Evolutionary conservation across 2,888 invertebrate species (phyloP), one percentile per base, ranked within the genome.

Genomic region (Lucinisca nassula): DNA sequence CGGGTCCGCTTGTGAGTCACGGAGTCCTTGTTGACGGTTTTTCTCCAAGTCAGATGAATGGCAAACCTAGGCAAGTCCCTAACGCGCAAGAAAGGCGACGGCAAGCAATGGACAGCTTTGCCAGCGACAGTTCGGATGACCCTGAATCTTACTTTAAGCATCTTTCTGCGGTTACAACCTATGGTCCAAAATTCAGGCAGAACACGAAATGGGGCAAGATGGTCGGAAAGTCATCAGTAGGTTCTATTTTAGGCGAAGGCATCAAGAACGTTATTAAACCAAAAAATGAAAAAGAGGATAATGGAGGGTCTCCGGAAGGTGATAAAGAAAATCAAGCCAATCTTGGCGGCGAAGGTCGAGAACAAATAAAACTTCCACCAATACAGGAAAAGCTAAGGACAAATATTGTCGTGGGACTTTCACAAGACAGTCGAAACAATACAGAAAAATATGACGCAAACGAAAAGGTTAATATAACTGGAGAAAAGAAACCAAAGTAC

Each of bases 21-120:
- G 95, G 95, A 8, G 93, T 95, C 6, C 88, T 93, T 12, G 93
- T 95, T 2, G 95, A 95, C 81, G 95, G 95, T 0, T 95, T 92
- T 72, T 93, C 94, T 0, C 82, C 82, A 21, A 94, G 95, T 86
- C 94, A 92, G 35, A 94, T 95, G 94, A 94, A 93, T 17, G 94
- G 94, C 45, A 94, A 93, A 85, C 84, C 93, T 37, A 93, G 92
- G 70, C 84, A 83, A 17, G 82, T 83, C 17, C 90, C 79, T 3
- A 79, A 61, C 10, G 84, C 79, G 24, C 87, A 74, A 77, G 91
- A 90, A 8, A 89, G 84, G 21, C 88, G 87, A 61, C 85, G 81
- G n/a, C 90, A 91, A 30, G 89, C 87, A 37, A 88, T 85, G 82
- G 89, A 90, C 67, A 80, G 70, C 70, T 79, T 32, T 45, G 55